Base-by-base conservation (phyloP, 1,140 invertebrate genomes). In the Diorhabda carinulata region DNA sequence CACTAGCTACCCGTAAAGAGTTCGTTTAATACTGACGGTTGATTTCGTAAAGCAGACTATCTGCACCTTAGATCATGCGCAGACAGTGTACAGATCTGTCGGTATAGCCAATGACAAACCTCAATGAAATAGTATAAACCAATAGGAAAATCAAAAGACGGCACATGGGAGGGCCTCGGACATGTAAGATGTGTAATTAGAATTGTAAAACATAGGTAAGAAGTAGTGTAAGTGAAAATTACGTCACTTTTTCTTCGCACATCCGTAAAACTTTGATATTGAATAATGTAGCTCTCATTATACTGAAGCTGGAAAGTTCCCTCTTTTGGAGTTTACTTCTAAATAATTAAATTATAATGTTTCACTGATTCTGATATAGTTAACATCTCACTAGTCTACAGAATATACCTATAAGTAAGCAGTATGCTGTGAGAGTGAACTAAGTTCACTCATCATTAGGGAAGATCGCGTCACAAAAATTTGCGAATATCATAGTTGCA, bases 131-230 rank as follows among this genome's bases (percentile, higher is more conserved):
- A 72, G 75, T 74, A 75, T 75, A 78, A 77, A 77, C 78, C 78
- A 80, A 80, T 80, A 70, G 77, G 73, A 76, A 77, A 77, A 77
- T 74, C 74, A 75, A 80, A 80, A 78, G 78, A 79, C 77, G 78
- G 73, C 77, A 78, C 78, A 78, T 79, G 78, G 78, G 77, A 75
- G 78, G 78, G 70, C 57, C 77, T 70, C 70, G 66, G 60, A 74
- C 76, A 78, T 78, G 78, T 80, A 80, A 80, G 76, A 79, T 76
- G 75, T 79, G 76, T 80, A 80, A 80, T 80, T 80, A 80, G 76
- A 78, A 78, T 77, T 79, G 77, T 79, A 79, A 79, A 77, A 78
- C 76, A 76, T 72, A 78, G 77, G 76, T 78, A 78, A 76, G 69
- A 74, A 58, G 42, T 43, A 57, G 25, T 58, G 44, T 56, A 56